Conservation (phyloP, 2,113 vertebrate species). For the Dromiciops gliroides region DNA sequence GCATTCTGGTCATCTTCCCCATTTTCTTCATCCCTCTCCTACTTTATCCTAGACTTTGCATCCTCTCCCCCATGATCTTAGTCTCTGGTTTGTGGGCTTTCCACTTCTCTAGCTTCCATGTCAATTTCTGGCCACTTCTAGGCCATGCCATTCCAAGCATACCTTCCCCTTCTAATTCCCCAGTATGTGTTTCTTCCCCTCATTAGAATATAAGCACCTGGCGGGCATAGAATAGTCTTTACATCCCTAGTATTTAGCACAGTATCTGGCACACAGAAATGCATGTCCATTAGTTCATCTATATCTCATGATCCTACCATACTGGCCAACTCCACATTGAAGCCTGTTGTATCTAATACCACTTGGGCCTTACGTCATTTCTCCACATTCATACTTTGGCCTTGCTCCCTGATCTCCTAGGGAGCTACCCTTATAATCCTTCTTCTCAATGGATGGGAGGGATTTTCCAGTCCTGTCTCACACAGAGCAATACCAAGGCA, state of each 20-base stretch:
- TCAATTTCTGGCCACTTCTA: not conserved
- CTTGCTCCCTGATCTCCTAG: not conserved
- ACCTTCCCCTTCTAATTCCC: not conserved
- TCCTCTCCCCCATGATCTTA: not conserved
- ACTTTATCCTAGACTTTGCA: not conserved
- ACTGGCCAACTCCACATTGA: not conserved
- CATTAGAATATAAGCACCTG: not conserved
- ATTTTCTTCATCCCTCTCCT: not conserved
- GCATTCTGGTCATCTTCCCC: not conserved
- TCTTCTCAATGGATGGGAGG: not conserved
- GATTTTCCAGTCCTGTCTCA: not conserved
- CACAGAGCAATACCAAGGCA: not conserved
- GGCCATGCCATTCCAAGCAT: not conserved
- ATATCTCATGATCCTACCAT: not conserved
- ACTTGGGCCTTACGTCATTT: not conserved
- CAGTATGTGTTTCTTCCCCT: not conserved
- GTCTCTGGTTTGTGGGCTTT: not conserved
- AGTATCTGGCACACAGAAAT: not conserved
- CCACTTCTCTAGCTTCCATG: not conserved
- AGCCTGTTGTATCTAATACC: not conserved
- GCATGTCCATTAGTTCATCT: not conserved
- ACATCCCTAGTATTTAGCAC: not conserved
- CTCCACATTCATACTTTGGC: not conserved
- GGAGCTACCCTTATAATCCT: not conserved
- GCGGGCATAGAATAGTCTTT: not conserved